Evolutionary conservation across 2,888 invertebrate genomes (phyloP).

Genomic region (Lamellibrachia satsuma): DNA sequence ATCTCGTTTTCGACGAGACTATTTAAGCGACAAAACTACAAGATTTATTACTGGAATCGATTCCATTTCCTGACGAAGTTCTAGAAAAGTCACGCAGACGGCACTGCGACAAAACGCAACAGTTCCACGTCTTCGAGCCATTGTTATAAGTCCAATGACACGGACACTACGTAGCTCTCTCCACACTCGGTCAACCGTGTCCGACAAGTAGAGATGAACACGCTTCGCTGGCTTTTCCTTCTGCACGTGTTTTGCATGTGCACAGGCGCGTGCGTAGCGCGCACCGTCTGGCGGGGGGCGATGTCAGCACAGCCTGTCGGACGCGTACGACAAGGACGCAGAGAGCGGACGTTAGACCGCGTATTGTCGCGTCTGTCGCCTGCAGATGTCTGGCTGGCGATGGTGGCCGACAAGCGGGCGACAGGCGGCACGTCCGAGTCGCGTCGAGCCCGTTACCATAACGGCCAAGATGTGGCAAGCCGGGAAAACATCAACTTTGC

Average conservation of each 20-base stretch:
- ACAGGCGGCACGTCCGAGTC: neutral
- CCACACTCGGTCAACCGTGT: neutral
- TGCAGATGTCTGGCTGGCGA: neutral
- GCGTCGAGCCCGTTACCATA: neutral
- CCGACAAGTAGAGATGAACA: neutral
- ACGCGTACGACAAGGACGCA: slow-evolving; percentile 8
- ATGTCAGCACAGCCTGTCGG: neutral
- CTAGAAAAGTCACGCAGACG: neutral
- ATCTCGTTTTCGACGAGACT: neutral
- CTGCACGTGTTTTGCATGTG: slow-evolving; percentile 2
- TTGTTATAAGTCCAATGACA: slow-evolving; percentile 17
- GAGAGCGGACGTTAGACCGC: neutral
- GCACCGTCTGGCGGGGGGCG: neutral
- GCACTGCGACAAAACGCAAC: neutral
- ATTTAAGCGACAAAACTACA: neutral
- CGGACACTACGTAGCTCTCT: neutral
- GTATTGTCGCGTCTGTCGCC: neutral
- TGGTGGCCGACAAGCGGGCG: neutral
- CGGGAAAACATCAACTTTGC: neutral
- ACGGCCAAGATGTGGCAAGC: neutral
- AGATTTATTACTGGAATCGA: neutral
- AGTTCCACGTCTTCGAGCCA: neutral
- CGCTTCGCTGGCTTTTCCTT: slow-evolving; percentile 1
- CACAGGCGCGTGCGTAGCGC: neutral
- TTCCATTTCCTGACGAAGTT: neutral